A percentile compares a stretch with the other conserved stretches of the same genome.
These are phyloP conservation scores for Agrypnia vestita DNA, from an alignment of 1,140 invertebrate genomes.

Conservation along the genomic window DNA sequence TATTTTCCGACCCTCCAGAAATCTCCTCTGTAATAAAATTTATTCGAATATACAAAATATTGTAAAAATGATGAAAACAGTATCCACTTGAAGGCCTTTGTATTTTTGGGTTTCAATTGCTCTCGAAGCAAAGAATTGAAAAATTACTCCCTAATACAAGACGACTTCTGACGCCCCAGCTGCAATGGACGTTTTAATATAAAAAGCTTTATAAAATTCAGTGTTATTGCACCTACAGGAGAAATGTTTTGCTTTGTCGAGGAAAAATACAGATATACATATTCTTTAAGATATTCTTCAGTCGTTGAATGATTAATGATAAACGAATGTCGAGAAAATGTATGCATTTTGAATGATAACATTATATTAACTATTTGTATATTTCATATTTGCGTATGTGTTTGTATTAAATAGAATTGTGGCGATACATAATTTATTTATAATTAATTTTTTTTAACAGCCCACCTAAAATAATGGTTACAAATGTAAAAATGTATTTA, in stretches of 20 bases:
- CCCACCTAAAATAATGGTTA: too few relatives aligned
- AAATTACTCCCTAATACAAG: slow-evolving; percentile 15
- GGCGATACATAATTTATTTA: too few relatives aligned
- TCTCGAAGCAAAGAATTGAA: slow-evolving; percentile 32
- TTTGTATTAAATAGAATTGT: too few relatives aligned
- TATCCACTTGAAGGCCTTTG: slow-evolving; percentile 4
- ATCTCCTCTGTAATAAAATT: too few relatives aligned
- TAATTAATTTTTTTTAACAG: too few relatives aligned
- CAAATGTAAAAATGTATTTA: too few relatives aligned
- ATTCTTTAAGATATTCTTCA: slow-evolving; percentile 9
- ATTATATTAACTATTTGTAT: too few relatives aligned
- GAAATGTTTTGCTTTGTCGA: background rate
- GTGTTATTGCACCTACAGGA: slow-evolving; percentile 20
- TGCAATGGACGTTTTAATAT: slow-evolving; percentile 30
- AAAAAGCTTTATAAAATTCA: slow-evolving; percentile 20
- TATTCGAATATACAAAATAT: background rate
- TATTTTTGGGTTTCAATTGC: background rate
- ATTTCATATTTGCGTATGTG: too few relatives aligned
- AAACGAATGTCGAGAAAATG: slow-evolving; percentile 17
- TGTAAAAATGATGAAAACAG: background rate
- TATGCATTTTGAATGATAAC: too few relatives aligned
- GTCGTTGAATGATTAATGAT: slow-evolving; percentile 42
- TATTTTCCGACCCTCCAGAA: too few relatives aligned
- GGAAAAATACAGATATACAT: slow-evolving; percentile 34
- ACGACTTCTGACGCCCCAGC: slow-evolving; percentile 18